Evolutionary conservation across 2,888 invertebrate genomes (phyloP), one percentile per base, ranked within the genome.

Genomic region (Altica lythri): DNA sequence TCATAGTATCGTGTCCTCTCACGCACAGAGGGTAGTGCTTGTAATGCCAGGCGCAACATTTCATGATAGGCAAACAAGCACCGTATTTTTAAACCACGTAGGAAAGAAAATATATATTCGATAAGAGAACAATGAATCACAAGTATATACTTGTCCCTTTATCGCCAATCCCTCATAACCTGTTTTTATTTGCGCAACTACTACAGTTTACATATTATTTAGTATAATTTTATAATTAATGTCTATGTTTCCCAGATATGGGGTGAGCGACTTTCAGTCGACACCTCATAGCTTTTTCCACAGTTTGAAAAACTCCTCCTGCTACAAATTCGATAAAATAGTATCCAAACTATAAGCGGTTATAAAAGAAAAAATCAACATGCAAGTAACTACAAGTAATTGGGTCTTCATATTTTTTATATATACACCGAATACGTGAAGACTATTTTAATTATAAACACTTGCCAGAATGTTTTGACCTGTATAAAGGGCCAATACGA

Each of bases 41-140:
- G 71, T 69, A 68, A 66, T 67, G 65, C 67, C 55, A 50, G 57
- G 57, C 60, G 60, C 60, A 57, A 55, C 49, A 55, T 53, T 53
- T 60, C 63, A 67, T 66, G 67, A 68, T 67, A 63, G 67, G 67
- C 68, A 64, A 67, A 67, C 68, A 69, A 70, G 68, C 71, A 71
- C 71, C 65, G 68, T 69, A 65, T 68, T 43, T 55, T n/a, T 35
- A 18, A 40, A 68, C 71, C 69, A 71, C 65, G 68, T 73, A 72
- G 71, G 68, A 72, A 63, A 63, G 60, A 68, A 68, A 72, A 60
- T 66, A 65, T 66, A 73, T 74, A 74, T 74, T 72, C 72, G 72
- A 74, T 72, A 74, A 72, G 73, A 75, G 74, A 73, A 75, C 73
- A 74, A 73, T 71, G 68, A 69, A 72, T 72, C 72, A 72, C 71